Base-by-base conservation (phyloP, 1,140 invertebrate species). In the Cyclargus thomasi region DNA sequence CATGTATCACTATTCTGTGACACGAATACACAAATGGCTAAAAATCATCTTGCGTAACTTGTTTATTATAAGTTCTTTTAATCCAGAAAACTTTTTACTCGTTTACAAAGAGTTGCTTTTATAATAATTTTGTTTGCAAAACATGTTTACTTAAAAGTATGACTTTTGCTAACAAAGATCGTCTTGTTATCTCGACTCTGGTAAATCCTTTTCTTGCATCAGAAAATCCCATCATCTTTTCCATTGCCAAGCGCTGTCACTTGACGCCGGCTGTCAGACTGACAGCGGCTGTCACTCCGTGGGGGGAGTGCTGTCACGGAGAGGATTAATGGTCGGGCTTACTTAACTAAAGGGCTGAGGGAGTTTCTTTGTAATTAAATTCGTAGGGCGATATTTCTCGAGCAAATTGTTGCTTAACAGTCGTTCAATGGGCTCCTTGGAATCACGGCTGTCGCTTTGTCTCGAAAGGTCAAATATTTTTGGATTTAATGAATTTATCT, bases 331-430 rank as follows among this genome's bases (percentile, higher is more conserved):
- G 18, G 18, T 21, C 55, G 18, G 55, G 18, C 18, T 59, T 59
- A 59, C 55, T 59, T 59, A 59, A 59, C 17, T 59, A 59, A 59
- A 59, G 55, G 55, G 55, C 55, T 59, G 55, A 59, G 55, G 55
- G 18, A 59, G 8, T 59, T 59, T 59, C 55, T 59, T 59, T 11
- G 20, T 59, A 59, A 59, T 59, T 59, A 59, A 59, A 59, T 59
- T 59, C 55, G 18, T 18, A 59, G 20, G 18, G 18, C 18, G 20
- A 20, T 11, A 8, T 10, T 10, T 8, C 55, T 59, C 18, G 18
- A 20, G 21, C 20, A 59, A 59, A 59, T 59, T 22, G 17, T 59
- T 59, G 55, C 55, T 59, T 59, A 11, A 21, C 18, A 59, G 11
- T 59, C 17, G 20, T 21, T 59, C 39, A 47, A 47, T 47, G 14